phyloP scores from a whole-genome alignment of 2,113 vertebrate genomes.

The Pongo abelii region DNA sequence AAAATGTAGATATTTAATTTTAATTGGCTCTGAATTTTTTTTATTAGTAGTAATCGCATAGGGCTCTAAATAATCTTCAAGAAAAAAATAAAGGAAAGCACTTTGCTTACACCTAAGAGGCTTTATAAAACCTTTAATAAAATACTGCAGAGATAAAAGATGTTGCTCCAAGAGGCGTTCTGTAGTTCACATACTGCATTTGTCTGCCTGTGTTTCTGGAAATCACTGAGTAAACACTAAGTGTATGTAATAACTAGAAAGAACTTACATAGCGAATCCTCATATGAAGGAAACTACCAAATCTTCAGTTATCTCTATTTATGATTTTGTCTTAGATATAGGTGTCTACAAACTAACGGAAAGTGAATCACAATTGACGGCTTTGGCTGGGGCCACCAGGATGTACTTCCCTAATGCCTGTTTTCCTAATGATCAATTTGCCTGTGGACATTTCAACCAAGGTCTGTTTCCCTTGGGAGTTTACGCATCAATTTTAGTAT shows the following conservation, averaged over 20 bases:
- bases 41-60: neutral
- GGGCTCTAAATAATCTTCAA: neutral
- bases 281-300: neutral
- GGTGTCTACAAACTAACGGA: neutral
- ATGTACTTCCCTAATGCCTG: neutral
- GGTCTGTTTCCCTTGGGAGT: neutral
- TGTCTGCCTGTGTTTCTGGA: neutral
- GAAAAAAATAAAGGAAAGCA: neutral
- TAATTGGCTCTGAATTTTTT: neutral
- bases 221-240: neutral
- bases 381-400: neutral
- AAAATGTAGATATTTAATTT: neutral
- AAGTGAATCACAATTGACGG: neutral
- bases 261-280: neutral
- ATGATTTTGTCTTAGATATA: neutral
- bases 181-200: neutral
- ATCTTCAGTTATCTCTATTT: neutral
- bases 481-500: neutral
- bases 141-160: neutral
- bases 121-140: neutral
- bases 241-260: neutral
- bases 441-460: neutral
- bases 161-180: neutral
- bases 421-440: neutral
- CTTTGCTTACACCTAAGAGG: neutral